These are phyloP conservation scores for Magallana nippona DNA, from an alignment of 2,888 invertebrate genomes.

Conservation along the genomic window DNA sequence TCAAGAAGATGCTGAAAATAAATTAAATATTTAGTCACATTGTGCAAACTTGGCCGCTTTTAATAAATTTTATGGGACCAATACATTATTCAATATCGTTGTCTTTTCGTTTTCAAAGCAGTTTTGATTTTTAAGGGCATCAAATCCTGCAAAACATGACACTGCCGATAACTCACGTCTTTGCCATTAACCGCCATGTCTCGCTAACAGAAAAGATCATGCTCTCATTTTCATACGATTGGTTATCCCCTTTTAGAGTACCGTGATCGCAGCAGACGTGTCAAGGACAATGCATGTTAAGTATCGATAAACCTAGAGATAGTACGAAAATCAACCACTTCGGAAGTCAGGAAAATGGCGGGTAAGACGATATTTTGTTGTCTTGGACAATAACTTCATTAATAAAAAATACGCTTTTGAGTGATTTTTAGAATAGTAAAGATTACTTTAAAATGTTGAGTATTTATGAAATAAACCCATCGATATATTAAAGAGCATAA, in stretches of 20 bases:
- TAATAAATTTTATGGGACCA: not conserved
- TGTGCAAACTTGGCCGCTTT: not conserved
- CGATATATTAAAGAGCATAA: no score
- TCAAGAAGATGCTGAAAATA: conserved; percentile 43
- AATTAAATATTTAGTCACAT: not conserved
- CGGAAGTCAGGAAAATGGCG: conserved; percentile 22
- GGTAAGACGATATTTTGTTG: not conserved
- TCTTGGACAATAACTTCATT: not conserved
- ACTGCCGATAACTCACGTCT: conserved; percentile 30
- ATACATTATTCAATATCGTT: not conserved
- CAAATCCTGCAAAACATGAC: conserved; percentile 29
- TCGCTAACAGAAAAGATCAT: conserved; percentile 23
- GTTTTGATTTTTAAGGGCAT: not conserved
- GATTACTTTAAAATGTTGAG: no score
- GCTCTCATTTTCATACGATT: not conserved
- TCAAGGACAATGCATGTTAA: not conserved
- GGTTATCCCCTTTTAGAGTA: not conserved
- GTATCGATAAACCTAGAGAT: not conserved
- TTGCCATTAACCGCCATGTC: conserved; percentile 39
- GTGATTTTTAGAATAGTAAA: no score
- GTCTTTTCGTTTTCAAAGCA: not conserved
- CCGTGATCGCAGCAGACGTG: conserved; percentile 30
- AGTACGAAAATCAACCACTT: not conserved
- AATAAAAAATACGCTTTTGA: not conserved
- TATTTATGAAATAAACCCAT: no score